These are phyloP conservation scores for Denticeps clupeoides DNA, from an alignment of 2,797 vertebrate species.

Conservation along the genomic window DNA sequence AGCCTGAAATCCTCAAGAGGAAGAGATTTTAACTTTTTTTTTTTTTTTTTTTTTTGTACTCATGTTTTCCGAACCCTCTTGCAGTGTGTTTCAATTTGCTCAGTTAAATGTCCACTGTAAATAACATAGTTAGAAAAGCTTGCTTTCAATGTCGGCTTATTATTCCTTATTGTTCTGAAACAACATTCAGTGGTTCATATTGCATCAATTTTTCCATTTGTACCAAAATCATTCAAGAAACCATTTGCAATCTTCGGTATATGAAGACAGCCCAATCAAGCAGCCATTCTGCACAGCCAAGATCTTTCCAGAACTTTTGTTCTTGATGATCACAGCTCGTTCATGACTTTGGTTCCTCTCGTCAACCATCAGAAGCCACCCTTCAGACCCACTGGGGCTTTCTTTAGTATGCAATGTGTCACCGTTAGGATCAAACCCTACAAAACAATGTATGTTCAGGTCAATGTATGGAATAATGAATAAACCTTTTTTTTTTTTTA, in stretches of 20 bases:
- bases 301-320: slow-evolving; percentile 32
- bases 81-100: too few relatives aligned
- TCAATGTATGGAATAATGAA: too few relatives aligned
- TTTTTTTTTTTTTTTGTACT: slow-evolving; percentile 1
- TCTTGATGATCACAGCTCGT: slow-evolving; percentile 38
- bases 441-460: too few relatives aligned
- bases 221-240: slow-evolving; percentile 36
- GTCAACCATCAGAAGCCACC: slow-evolving; percentile 42
- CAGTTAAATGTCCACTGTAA: too few relatives aligned
- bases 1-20: slow-evolving; percentile 97
- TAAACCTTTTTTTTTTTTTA: too few relatives aligned
- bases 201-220: too few relatives aligned
- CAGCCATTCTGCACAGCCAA: slow-evolving; percentile 28
- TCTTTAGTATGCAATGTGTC: slow-evolving; percentile 23
- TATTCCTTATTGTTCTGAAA: too few relatives aligned
- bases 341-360: slow-evolving; percentile 29
- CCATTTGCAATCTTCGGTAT: slow-evolving; percentile 40
- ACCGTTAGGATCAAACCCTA: slow-evolving; percentile 27
- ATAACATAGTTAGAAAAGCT: too few relatives aligned
- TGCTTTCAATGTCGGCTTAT: too few relatives aligned
- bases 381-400: slow-evolving; percentile 18
- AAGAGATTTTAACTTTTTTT: slow-evolving; percentile 74
- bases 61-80: not conserved
- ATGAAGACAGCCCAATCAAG: slow-evolving; percentile 24
- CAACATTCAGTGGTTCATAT: too few relatives aligned